Evolutionary conservation across 1,140 invertebrate species (phyloP).

Genomic region (Drosophila nigrodunni): DNA sequence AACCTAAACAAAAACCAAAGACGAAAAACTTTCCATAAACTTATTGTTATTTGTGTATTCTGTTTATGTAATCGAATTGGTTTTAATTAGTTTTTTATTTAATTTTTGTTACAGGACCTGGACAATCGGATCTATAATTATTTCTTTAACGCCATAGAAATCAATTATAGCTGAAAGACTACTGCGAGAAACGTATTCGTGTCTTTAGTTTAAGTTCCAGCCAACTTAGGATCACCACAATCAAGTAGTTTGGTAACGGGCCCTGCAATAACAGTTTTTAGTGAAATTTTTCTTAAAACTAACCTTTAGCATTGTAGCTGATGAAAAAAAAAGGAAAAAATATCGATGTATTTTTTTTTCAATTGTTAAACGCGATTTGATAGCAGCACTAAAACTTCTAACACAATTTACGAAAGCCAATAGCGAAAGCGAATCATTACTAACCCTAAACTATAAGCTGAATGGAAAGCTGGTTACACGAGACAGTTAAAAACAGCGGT

Average conservation of each 20-base stretch:
- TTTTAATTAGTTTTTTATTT: constrained; percentile 46
- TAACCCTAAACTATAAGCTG: constrained; percentile 64
- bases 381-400: constrained; percentile 75
- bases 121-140: constrained; percentile 85
- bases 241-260: constrained; percentile 67
- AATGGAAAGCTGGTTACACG: constrained; percentile 35
- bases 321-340: constrained; percentile 21
- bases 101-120: constrained; percentile 79
- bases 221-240: constrained; percentile 57
- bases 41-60: constrained; percentile 63
- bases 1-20: constrained; percentile 33
- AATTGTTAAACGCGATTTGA: constrained; percentile 76
- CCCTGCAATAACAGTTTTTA: constrained; percentile 66
- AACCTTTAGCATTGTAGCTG: constrained; percentile 64
- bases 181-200: constrained; percentile 38
- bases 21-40: constrained; percentile 51
- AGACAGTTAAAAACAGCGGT: constrained; percentile 22
- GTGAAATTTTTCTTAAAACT: constrained; percentile 74
- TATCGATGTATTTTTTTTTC: constrained; percentile 17
- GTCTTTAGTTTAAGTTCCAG: constrained; percentile 70
- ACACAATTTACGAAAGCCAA: constrained; percentile 63
- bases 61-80: background rate
- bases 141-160: constrained; percentile 84
- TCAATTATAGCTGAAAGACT: constrained; percentile 77
- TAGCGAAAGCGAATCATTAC: constrained; percentile 73